Evolutionary conservation across 1,140 invertebrate species (phyloP).

Genomic region (Trichonephila clavipes): DNA sequence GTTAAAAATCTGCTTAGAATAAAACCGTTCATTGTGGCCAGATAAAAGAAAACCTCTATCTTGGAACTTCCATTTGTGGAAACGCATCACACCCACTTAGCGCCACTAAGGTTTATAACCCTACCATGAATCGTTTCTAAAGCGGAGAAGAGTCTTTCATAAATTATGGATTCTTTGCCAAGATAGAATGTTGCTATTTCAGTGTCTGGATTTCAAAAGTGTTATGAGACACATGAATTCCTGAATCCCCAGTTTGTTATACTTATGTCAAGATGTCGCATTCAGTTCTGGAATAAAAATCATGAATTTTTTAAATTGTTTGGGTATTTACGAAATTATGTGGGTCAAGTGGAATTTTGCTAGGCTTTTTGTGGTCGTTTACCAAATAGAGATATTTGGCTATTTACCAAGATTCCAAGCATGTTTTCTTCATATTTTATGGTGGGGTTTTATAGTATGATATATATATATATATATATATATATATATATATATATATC

Average conservation of each 20-base stretch:
- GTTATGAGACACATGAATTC: background rate
- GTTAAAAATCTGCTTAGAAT: background rate
- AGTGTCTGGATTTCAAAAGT: background rate
- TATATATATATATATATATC: too few species aligned
- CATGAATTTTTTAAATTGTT: background rate
- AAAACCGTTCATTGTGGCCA: background rate
- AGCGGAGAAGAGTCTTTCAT: constrained; percentile 6
- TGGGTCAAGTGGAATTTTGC: background rate
- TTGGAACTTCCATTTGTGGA: background rate
- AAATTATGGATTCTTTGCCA: constrained; percentile 29
- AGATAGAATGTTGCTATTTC: background rate
- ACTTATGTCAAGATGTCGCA: background rate
- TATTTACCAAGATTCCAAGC: background rate
- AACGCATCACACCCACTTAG: constrained; percentile 21
- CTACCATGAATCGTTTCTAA: background rate
- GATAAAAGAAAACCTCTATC: background rate
- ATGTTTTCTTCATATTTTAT: background rate
- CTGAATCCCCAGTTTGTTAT: background rate
- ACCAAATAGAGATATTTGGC: background rate
- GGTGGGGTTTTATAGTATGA: too few species aligned
- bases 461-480: too few species aligned
- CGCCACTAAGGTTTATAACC: constrained; percentile 39
- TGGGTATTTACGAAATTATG: constrained; percentile 1
- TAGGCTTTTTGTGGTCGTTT: background rate
- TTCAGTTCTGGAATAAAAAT: background rate